These are phyloP conservation scores for Tiaroga cobitis DNA, from an alignment of 2,797 vertebrate species.

Conservation along the genomic window DNA sequence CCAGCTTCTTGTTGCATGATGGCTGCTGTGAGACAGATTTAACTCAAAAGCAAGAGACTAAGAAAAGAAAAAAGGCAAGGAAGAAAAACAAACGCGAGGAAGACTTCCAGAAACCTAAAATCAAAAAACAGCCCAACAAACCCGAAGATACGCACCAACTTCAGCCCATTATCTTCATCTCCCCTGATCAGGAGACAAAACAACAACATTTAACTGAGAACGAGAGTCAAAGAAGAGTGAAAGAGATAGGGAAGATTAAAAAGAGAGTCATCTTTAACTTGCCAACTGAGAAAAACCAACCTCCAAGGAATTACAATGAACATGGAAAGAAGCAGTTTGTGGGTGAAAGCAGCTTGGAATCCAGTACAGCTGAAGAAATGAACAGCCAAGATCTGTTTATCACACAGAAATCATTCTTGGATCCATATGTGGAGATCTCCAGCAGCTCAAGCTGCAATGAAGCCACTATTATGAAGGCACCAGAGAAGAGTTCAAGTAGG, in stretches of 20 bases:
- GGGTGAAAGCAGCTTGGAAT: constrained; percentile 49
- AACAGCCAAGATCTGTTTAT: constrained; percentile 84
- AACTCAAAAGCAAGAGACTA: constrained; percentile 26
- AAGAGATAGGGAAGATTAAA: constrained; percentile 60
- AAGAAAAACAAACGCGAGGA: not conserved
- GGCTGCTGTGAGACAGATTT: not conserved
- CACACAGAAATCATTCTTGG: constrained; percentile 78
- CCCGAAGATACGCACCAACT: not conserved
- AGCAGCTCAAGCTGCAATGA: constrained; percentile 48
- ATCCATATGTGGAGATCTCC: constrained; percentile 58
- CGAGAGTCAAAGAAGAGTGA: not conserved
- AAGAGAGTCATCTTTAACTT: constrained; percentile 74
- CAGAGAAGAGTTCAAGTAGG: not conserved
- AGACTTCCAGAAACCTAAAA: constrained; percentile 11
- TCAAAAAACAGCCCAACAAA: constrained; percentile 10
- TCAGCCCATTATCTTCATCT: not conserved
- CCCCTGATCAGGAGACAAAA: not conserved
- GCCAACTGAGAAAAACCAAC: constrained; percentile 18
- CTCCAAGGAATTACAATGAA: not conserved
- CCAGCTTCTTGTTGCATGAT: constrained; percentile 7
- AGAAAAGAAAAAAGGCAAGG: constrained; percentile 56
- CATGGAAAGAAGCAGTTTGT: not conserved
- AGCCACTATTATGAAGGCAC: not conserved
- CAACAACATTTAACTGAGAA: not conserved
- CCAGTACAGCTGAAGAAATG: constrained; percentile 64